Evolutionary conservation across 1,140 invertebrate genomes (phyloP).

Genomic region (Oedothorax gibbosus): DNA sequence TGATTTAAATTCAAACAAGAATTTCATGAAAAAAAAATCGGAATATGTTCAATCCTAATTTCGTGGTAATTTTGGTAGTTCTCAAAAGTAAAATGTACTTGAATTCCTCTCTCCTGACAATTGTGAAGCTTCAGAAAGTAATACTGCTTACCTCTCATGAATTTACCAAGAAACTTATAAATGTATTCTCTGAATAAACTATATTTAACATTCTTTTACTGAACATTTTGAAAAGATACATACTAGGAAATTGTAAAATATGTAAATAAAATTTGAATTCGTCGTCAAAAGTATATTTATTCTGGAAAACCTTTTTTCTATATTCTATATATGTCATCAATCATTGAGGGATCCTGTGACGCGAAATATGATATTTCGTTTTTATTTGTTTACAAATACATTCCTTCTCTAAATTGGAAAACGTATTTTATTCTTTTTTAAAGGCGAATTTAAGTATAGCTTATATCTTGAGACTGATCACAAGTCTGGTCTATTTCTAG

Average conservation of each 20-base stretch:
- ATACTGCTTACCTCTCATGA: too few relatives aligned
- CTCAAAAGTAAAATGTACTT: too few relatives aligned
- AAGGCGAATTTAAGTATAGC: constrained; percentile 8
- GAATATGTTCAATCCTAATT: too few relatives aligned
- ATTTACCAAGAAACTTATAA: too few relatives aligned
- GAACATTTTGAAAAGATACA: neutral
- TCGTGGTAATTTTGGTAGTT: too few relatives aligned
- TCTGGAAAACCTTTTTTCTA: constrained; percentile 25
- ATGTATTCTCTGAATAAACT: too few relatives aligned
- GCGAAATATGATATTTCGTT: constrained; percentile 39
- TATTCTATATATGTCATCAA: neutral
- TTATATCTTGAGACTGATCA: neutral
- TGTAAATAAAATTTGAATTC: constrained; percentile 48
- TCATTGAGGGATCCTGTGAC: neutral
- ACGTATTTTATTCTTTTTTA: constrained; percentile 4
- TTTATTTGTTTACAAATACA: constrained; percentile 48
- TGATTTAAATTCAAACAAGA: too few relatives aligned
- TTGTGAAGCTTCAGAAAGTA: too few relatives aligned
- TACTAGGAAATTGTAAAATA: too few relatives aligned
- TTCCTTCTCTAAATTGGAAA: constrained; percentile 32
- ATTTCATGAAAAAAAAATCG: too few relatives aligned
- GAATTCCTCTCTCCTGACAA: too few relatives aligned
- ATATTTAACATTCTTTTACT: neutral
- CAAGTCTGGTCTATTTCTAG: neutral
- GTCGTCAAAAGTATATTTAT: constrained; percentile 41